Evolutionary conservation across 2,888 invertebrate species (phyloP).

Genomic region (Tenthredo livida): DNA sequence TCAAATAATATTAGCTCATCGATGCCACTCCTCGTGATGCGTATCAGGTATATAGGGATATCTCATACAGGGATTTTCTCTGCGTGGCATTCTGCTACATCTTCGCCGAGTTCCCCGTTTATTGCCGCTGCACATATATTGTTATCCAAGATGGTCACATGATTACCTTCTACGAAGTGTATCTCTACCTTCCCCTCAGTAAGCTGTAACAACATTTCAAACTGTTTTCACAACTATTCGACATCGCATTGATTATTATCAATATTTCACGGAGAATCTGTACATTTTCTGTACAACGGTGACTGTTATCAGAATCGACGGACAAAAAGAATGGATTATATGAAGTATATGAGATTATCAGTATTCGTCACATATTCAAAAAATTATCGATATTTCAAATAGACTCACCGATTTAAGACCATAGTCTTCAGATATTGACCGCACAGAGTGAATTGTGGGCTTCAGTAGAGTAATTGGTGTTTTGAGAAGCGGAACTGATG

Average conservation of each 20-base stretch:
- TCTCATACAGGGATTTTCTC: too few species aligned
- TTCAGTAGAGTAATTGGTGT: conserved; percentile 83
- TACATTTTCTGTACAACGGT: background rate
- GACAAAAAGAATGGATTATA: too few species aligned
- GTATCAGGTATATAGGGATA: too few species aligned
- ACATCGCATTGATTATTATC: too few species aligned
- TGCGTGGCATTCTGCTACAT: too few species aligned
- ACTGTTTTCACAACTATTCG: too few species aligned
- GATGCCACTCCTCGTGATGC: too few species aligned
- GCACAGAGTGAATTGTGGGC: conserved; percentile 81
- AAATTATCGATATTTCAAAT: too few species aligned
- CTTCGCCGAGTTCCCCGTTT: conserved; percentile 65
- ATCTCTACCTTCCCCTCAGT: conserved; percentile 82
- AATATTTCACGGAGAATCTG: background rate
- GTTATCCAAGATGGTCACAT: conserved; percentile 86
- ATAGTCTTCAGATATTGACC: conserved; percentile 83
- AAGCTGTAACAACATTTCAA: conserved; percentile 66
- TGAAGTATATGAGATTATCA: too few species aligned
- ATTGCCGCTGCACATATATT: conserved; percentile 80
- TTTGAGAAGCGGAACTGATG: conserved; percentile 79
- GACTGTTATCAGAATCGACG: too few species aligned
- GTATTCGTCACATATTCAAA: too few species aligned
- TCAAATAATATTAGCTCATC: too few species aligned
- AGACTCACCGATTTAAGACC: conserved; percentile 78
- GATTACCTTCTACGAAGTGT: conserved; percentile 86